phyloP scores from a whole-genome alignment of 2,797 vertebrate genomes.

The Carcharodon carcharias region DNA sequence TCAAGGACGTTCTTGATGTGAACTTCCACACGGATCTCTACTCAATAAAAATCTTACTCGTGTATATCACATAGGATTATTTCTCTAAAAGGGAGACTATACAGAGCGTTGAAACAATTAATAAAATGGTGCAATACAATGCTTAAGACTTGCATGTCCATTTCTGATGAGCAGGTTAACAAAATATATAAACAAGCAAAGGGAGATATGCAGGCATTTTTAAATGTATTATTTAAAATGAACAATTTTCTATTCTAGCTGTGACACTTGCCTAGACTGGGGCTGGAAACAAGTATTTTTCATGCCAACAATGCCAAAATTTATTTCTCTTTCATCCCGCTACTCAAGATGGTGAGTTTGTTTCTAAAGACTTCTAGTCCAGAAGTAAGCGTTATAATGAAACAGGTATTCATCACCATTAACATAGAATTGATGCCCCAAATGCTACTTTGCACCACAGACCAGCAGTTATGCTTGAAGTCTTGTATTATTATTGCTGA shows the following conservation, averaged over 20 bases:
- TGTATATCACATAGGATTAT: neutral
- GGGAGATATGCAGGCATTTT: neutral
- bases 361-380: slow-evolving; percentile 37
- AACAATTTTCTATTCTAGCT: neutral
- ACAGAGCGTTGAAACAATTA: neutral
- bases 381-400: slow-evolving; percentile 39
- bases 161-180: neutral
- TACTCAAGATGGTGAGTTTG: neutral
- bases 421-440: slow-evolving; percentile 36
- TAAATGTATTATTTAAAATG: neutral
- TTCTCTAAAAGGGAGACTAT: neutral
- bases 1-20: neutral
- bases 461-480: neutral
- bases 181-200: neutral
- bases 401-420: slow-evolving; percentile 40
- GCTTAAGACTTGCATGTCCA: neutral
- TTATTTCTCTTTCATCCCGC: neutral
- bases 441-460: neutral
- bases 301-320: neutral
- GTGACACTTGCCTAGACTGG: neutral
- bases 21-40: neutral
- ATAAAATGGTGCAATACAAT: neutral
- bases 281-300: neutral
- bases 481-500: neutral
- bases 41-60: neutral